Evolutionary conservation across 2,888 invertebrate genomes (phyloP), one percentile per base, ranked within the genome.

Genomic region (Unio delphinus): DNA sequence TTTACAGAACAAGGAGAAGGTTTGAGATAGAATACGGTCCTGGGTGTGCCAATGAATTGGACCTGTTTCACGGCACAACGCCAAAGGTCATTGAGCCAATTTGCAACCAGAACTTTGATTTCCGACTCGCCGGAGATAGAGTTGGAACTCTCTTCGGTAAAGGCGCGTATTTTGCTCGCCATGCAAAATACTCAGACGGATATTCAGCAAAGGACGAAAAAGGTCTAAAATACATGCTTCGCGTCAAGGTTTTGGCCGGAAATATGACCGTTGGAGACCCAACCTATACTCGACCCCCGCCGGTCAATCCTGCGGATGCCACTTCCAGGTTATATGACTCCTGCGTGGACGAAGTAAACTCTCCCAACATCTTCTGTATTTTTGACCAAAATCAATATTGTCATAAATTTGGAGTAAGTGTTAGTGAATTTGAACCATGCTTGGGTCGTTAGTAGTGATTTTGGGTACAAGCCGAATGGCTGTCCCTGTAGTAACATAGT

Each of bases 351-450:
- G 69, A 79, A 57, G 55, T 66, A 56, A 64, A 30, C 1, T 61
- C 70, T 28, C 84, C 85, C 0, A 73, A 72, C 20, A 81, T 83
- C 57, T 82, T 70, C 69, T 82, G 84, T 64, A 67, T 85, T 23
- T 85, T 82, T 70, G 76, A 83, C 30, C 74, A 75, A n/a, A 72
- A 79, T n/a, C 84, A 85, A 69, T 81, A 80, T 65, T 84, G 82
- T 64, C 84, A n/a, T n/a, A n/a, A n/a, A n/a, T n/a, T n/a, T n/a
- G n/a, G n/a, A n/a, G n/a, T n/a, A n/a, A n/a, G n/a, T n/a, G n/a
- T n/a, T n/a, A n/a, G n/a, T n/a, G n/a, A n/a, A n/a, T n/a, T n/a
- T n/a, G n/a, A n/a, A n/a, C n/a, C n/a, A n/a, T n/a, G n/a, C n/a
- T n/a, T n/a, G n/a, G n/a, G n/a, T n/a, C n/a, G n/a, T n/a, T n/a